phyloP scores from a whole-genome alignment of 2,797 vertebrate species.

The Menidia menidia region DNA sequence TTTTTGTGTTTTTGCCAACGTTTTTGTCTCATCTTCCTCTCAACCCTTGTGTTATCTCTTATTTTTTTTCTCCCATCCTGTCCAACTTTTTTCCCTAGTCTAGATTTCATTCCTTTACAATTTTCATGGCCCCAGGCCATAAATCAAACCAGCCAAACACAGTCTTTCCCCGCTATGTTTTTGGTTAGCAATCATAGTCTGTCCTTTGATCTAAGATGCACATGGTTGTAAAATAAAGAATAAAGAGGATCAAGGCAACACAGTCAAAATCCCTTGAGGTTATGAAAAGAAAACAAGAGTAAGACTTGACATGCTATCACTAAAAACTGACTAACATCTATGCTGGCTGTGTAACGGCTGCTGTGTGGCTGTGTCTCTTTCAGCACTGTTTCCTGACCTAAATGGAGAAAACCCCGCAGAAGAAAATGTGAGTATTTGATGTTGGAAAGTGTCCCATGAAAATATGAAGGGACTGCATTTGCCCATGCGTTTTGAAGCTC shows the following conservation, averaged over 20 bases:
- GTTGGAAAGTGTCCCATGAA: not conserved
- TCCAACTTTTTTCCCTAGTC: constrained; percentile 10
- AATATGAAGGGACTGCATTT: not conserved
- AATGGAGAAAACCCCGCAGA: constrained; percentile 45
- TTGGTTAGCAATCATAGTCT: constrained; percentile 24
- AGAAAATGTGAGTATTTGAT: constrained; percentile 71
- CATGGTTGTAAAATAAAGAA: constrained; percentile 40
- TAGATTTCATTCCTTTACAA: constrained; percentile 15
- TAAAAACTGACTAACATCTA: constrained; percentile 51
- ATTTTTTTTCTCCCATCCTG: not conserved
- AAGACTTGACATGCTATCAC: constrained; percentile 30
- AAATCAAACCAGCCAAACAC: constrained; percentile 36
- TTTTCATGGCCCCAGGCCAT: constrained; percentile 14
- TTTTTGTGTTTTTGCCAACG: not conserved
- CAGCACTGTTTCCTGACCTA: constrained; percentile 56
- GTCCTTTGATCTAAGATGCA: constrained; percentile 63
- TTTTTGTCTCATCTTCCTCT: constrained; percentile 6
- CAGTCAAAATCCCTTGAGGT: constrained; percentile 34
- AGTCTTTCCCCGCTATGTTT: constrained; percentile 30
- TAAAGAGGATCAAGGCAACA: constrained; percentile 36
- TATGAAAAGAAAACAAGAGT: constrained; percentile 49
- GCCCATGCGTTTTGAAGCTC: not conserved
- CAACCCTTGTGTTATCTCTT: constrained; percentile 1
- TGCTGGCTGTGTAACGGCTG: constrained; percentile 30
- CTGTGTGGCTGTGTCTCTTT: constrained; percentile 39